Base-by-base conservation (phyloP, 2,797 vertebrate species). In the Carapus acus region DNA sequence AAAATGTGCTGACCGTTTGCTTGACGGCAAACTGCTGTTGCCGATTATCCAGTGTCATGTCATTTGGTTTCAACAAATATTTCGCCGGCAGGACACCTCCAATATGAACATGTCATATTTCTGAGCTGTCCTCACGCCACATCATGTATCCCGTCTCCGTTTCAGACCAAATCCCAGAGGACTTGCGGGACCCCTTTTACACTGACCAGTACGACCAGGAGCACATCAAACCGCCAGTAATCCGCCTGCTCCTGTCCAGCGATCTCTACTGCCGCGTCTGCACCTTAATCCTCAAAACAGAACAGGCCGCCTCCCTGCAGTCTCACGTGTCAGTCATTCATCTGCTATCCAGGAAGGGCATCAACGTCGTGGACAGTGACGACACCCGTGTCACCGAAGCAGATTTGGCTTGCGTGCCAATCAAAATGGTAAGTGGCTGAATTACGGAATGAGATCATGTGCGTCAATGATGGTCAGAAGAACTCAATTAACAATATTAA, bases 221-320 rank as follows among this genome's bases (percentile, higher is more conserved):
- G 47, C 96, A 99, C 79, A 97, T 99, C 67, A 99, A 99, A 40
- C 96, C 96, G 0, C 96, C 94, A 0, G 92, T 97, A 62, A 92
- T 93, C 79, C 92, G 68, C 31, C 88, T 99, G 56, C 86, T 99
- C 65, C 87, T 98, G 58, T 94, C 95, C 73, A 90, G 91, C 0
- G 95, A 99, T 84, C 91, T 98, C 22, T 99, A 99, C 85, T 97
- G 93, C 71, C 92, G 93, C 0, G 94, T 98, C n/a, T 97, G 94
- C 37, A 80, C 91, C 73, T 94, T 98, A 72, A 94, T 99, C 75
- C 88, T 97, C 48, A 93, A 94, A 80, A 94, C 94, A 3, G 96
- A 96, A 79, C 95, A 99, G 89, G 93, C 86, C 29, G 93, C 89
- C 0, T 76, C 91, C 1, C 86, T 99, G 53, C 93, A 95, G 85